A percentile compares a stretch with the other conserved stretches of the same genome.
Evolutionary conservation across 2,888 invertebrate genomes (phyloP).

Genomic region (Hedya salicella): DNA sequence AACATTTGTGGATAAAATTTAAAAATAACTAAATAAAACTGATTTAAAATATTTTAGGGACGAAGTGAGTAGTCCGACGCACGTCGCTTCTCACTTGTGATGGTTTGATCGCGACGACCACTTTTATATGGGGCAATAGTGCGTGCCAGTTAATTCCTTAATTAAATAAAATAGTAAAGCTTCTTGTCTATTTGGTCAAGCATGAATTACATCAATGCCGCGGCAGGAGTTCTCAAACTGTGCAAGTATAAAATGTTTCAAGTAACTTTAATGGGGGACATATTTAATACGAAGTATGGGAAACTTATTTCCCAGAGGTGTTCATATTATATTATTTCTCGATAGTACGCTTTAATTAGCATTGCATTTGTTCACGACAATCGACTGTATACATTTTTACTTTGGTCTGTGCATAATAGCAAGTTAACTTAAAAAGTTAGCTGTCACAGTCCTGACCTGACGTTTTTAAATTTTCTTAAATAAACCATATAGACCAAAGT

Average conservation of each 20-base stretch:
- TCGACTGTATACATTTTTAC: too few relatives aligned
- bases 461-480: too few relatives aligned
- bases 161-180: conserved; percentile 84
- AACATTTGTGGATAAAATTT: conserved; percentile 58
- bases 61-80: conserved; percentile 85
- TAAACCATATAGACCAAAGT: too few relatives aligned
- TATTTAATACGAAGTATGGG: too few relatives aligned
- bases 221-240: conserved; percentile 73
- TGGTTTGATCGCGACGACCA: conserved; percentile 47
- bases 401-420: too few relatives aligned
- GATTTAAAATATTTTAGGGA: conserved; percentile 57
- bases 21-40: conserved; percentile 48
- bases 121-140: conserved; percentile 77
- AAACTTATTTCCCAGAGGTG: too few relatives aligned
- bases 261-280: background rate
- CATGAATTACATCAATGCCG: conserved; percentile 66
- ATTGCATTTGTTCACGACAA: too few relatives aligned
- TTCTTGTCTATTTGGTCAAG: conserved; percentile 78
- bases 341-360: too few relatives aligned
- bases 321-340: too few relatives aligned
- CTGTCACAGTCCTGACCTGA: too few relatives aligned
- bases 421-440: too few relatives aligned
- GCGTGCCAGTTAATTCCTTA: conserved; percentile 83
- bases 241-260: conserved; percentile 50
- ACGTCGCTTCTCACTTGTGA: conserved; percentile 84